Evolutionary conservation across 2,113 vertebrate genomes (phyloP).

Genomic region (Centrocercus urophasianus): DNA sequence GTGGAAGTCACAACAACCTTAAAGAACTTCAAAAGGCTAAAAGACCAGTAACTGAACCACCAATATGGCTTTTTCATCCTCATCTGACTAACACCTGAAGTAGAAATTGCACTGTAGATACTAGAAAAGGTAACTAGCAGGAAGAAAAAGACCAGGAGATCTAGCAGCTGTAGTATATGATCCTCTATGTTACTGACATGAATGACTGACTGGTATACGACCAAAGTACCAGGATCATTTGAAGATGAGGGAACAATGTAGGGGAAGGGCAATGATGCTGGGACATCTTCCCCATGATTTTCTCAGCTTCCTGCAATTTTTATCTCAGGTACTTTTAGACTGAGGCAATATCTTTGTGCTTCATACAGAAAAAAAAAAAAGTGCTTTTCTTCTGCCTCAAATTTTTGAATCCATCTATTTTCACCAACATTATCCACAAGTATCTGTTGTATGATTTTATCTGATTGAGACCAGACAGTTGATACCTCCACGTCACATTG

Average conservation of each 20-base stretch:
- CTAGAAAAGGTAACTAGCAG: not conserved
- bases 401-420: not conserved
- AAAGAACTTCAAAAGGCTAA: not conserved
- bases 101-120: not conserved
- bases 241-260: not conserved
- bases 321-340: not conserved
- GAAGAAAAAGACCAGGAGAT: not conserved
- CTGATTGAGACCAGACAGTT: not conserved
- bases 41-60: not conserved
- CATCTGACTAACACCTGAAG: not conserved
- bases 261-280: not conserved
- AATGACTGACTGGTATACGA: not conserved
- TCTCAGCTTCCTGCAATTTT: not conserved
- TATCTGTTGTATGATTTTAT: not conserved
- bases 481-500: not conserved
- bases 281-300: not conserved
- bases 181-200: rapidly evolving
- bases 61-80: not conserved
- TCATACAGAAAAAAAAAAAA: not conserved
- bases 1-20: not conserved
- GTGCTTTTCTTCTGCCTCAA: not conserved
- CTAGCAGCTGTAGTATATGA: not conserved
- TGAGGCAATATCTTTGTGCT: not conserved
- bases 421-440: not conserved
- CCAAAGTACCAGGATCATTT: not conserved